These are phyloP conservation scores for Actias luna DNA, from an alignment of 2,888 invertebrate genomes.

Conservation along the genomic window DNA sequence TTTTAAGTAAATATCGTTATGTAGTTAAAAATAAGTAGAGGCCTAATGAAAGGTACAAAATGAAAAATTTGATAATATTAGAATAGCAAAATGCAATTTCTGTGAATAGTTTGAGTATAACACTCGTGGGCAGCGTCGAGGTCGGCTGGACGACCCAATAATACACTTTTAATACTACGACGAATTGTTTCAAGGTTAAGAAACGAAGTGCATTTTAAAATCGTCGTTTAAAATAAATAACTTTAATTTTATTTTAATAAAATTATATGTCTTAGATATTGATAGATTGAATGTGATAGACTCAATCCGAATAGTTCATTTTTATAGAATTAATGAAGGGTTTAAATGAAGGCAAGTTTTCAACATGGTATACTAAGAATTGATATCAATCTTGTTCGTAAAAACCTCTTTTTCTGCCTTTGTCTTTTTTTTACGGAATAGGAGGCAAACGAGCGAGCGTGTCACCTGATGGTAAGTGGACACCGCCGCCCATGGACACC, in stretches of 20 bases:
- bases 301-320: too few species aligned
- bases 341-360: too few species aligned
- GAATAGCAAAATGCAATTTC: not conserved
- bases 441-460: too few species aligned
- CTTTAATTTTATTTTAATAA: not conserved
- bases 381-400: too few species aligned
- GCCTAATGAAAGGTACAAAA: not conserved
- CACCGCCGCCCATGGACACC: too few species aligned
- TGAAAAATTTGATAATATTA: not conserved
- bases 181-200: constrained; percentile 23
- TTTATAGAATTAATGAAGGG: too few species aligned
- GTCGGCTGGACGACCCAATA: constrained; percentile 27
- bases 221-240: constrained; percentile 21
- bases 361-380: too few species aligned
- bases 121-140: constrained; percentile 41
- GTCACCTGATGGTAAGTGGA: too few species aligned
- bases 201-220: constrained; percentile 14
- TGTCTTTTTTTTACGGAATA: too few species aligned
- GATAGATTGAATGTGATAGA: too few species aligned
- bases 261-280: too few species aligned
- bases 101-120: constrained; percentile 21
- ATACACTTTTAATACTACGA: constrained; percentile 26
- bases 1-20: not conserved
- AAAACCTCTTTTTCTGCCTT: too few species aligned
- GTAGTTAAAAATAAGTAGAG: not conserved